Evolutionary conservation across 2,797 vertebrate genomes (phyloP).

Genomic region (Rhinophrynus dorsalis): DNA sequence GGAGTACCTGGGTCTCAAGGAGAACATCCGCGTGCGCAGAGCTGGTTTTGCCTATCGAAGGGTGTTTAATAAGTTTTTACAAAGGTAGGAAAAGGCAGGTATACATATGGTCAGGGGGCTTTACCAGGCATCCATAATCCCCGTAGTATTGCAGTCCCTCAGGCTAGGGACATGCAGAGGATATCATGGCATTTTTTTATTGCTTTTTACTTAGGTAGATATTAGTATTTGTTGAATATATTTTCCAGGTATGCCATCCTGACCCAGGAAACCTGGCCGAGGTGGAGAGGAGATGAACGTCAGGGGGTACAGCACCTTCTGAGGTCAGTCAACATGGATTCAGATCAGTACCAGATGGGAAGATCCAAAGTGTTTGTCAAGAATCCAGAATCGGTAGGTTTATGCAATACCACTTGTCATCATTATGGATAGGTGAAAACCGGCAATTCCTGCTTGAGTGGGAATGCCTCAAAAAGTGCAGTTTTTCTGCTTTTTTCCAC

Average conservation of each 20-base stretch:
- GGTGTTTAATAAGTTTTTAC: conserved; percentile 87
- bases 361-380: conserved; percentile 89
- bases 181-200: neutral
- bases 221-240: neutral
- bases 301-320: conserved; percentile 91
- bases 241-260: conserved; percentile 87
- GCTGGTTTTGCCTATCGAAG: conserved; percentile 92
- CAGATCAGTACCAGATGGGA: conserved; percentile 95
- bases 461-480: too few relatives aligned
- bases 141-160: too few relatives aligned
- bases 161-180: too few relatives aligned
- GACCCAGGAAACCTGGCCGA: conserved; percentile 88
- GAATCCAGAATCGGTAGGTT: conserved; percentile 91
- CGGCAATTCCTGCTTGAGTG: too few relatives aligned
- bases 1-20: conserved; percentile 89
- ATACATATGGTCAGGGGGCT: too few relatives aligned
- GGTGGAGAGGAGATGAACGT: conserved; percentile 83
- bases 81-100: conserved; percentile 76
- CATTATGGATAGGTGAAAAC: too few relatives aligned
- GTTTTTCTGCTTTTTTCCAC: too few relatives aligned
- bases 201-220: too few relatives aligned
- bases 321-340: conserved; percentile 89
- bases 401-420: too few relatives aligned
- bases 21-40: conserved; percentile 90
- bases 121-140: too few relatives aligned